Evolutionary conservation across 2,113 vertebrate species (phyloP), one percentile per base, ranked within the genome.

Genomic region (Emydocephalus ijimae): DNA sequence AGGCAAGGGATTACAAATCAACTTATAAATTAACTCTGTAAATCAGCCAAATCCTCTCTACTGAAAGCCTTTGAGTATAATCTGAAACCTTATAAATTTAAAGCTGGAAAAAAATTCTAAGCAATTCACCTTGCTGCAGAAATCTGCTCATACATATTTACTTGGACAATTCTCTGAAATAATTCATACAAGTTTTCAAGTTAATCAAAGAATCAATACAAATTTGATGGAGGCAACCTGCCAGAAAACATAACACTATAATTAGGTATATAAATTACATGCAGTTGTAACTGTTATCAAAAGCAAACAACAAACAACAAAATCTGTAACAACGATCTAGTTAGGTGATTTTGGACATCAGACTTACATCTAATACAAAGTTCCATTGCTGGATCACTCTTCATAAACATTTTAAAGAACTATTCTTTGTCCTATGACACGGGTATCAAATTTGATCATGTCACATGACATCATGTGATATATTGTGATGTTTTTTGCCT

Each of bases 251-350:
- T 93, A 90, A 93, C 89, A 93, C 93, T 64, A 20, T 29, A n/a
- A 92, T 48, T 91, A 87, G n/a, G 93, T 92, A 92, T 56, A n/a
- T 96, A 95, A 57, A 54, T 91, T 91, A 43, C 92, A 95, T 93
- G 64, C 26, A 89, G n/a, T 81, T 23, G 0, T 50, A 52, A 54
- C 43, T n/a, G 48, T 39, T 90, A 87, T 43, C 45, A 90, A 64
- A 64, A 92, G 24, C 14, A 9, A 12, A 48, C 24, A 88, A 54
- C 54, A 9, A 90, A 11, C 15, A 92, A 0, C 0, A 93, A 45
- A 29, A 61, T 64, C 45, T 64, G 29, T 43, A 52, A 50, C 86
- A 34, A 74, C 34, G 64, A 29, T 61, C 10, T 29, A 64, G 10
- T 81, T 81, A 39, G 15, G 5, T 81, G 20, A 81, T 39, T 81